Evolutionary conservation across 2,797 vertebrate species (phyloP), one percentile per base, ranked within the genome.

Genomic region (Linurgus olivaceus): DNA sequence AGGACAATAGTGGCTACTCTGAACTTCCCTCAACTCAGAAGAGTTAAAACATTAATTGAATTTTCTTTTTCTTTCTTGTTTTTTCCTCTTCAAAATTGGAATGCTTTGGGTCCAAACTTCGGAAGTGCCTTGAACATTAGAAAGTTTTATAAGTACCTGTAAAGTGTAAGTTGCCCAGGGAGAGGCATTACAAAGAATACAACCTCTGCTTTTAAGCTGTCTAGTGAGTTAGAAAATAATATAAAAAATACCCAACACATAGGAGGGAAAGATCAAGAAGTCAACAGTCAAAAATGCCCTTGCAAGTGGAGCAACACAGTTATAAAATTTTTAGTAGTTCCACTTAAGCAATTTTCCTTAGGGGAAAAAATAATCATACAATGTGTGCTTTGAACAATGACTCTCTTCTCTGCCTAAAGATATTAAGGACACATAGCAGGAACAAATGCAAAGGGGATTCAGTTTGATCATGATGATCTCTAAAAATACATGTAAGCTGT

Each of bases 401-500:
- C 40, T 88, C 40, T 88, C 66, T 84, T 73, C 50, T 75, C 35
- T 80, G 17, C 72, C 40, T 76, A 7, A 88, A 90, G 85, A 48
- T 87, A 66, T 59, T 74, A 79, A 77, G 67, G 44, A 65, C 70
- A 63, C 19, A 19, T 54, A 71, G 24, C 58, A 86, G 65, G 51
- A 88, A 17, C 37, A 55, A 38, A 13, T 86, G 61, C 80, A 28
- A 82, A 88, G 31, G 38, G 59, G 25, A 88, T 94, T 82, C 73
- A 70, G 19, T 73, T 87, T 72, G 73, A 86, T 94, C 51, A 21
- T 87, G 67, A 38, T 88, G 77, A 82, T 87, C 47, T 94, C 86
- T 86, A 81, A 91, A 88, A 90, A 83, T 93, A 91, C 29, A 58
- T 90, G 33, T 50, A 92, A 89, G 75, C 70, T 90, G 51, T 91